Conservation (phyloP, 2,113 vertebrate genomes). For the Rhizomys pruinosus region DNA sequence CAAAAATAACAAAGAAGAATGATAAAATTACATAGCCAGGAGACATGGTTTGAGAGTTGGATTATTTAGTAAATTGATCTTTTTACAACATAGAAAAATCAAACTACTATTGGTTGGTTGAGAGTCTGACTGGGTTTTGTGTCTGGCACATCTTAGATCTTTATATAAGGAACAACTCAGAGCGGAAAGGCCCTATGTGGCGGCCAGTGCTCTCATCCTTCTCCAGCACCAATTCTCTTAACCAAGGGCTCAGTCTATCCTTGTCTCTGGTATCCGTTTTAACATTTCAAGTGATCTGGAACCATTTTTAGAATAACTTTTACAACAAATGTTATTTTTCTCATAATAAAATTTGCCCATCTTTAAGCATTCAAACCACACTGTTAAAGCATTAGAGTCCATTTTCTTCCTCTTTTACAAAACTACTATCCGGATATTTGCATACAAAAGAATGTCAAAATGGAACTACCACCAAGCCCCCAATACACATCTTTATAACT, state of each 20-base stretch:
- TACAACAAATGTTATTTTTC: background rate
- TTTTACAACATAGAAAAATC: background rate
- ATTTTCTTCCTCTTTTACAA: background rate
- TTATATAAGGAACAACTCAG: background rate
- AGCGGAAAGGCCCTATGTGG: background rate
- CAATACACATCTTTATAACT: conserved; percentile 1
- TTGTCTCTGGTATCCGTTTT: too few species aligned
- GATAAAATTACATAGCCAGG: background rate
- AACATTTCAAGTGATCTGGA: background rate
- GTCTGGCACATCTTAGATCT: background rate
- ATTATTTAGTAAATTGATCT: background rate
- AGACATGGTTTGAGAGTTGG: background rate
- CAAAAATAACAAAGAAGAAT: background rate
- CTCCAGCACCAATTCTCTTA: background rate
- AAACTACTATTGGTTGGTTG: background rate
- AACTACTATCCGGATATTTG: background rate
- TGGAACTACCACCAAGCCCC: background rate
- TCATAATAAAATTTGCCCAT: background rate
- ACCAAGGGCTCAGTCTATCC: background rate
- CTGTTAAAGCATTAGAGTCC: background rate
- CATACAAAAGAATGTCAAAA: background rate
- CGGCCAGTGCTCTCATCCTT: too few species aligned
- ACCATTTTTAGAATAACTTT: conserved; percentile 25
- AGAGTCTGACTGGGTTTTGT: background rate
- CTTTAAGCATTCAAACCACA: background rate